A percentile compares a stretch with the other conserved stretches of the same genome.
Evolutionary conservation across 2,888 invertebrate species (phyloP).

Genomic region (Agriopis aurantiaria): DNA sequence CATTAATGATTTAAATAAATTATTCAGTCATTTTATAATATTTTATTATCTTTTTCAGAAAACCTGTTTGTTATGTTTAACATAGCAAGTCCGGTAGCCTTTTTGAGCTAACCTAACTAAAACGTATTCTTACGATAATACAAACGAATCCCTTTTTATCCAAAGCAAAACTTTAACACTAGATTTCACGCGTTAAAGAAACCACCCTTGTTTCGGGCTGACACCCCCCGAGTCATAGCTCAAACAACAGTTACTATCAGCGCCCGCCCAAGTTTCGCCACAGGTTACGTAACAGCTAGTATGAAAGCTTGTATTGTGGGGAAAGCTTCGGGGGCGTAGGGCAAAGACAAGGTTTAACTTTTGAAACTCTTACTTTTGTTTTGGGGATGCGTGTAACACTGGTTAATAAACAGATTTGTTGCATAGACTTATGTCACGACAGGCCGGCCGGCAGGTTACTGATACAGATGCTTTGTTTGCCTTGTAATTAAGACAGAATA

Average conservation of each 20-base stretch:
- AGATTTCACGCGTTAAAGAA: slow-evolving; percentile 32
- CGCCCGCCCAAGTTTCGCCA: neutral
- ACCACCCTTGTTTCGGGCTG: slow-evolving; percentile 22
- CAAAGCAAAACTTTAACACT: slow-evolving; percentile 28
- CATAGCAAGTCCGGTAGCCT: too few species aligned
- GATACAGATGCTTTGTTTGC: too few species aligned
- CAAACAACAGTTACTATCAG: neutral
- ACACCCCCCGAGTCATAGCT: slow-evolving; percentile 9
- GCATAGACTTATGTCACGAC: neutral
- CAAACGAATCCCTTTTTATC: slow-evolving; percentile 7
- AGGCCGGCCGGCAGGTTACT: too few species aligned
- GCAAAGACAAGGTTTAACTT: slow-evolving; percentile 23
- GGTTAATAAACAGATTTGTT: neutral
- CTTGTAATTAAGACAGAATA: too few species aligned
- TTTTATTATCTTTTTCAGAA: too few species aligned
- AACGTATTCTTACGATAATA: neutral
- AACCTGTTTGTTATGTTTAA: too few species aligned
- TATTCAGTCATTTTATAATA: too few species aligned
- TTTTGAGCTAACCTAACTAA: neutral
- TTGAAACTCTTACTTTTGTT: slow-evolving; percentile 5
- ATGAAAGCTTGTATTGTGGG: too few species aligned
- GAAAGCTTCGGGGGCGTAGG: neutral
- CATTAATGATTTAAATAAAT: too few species aligned
- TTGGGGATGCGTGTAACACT: slow-evolving; percentile 1
- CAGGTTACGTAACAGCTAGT: neutral